Percentiles rank a stretch among this genome's conserved stretches.
Conservation (phyloP, 2,113 vertebrate species). For the Actenoides lindsayi region DNA sequence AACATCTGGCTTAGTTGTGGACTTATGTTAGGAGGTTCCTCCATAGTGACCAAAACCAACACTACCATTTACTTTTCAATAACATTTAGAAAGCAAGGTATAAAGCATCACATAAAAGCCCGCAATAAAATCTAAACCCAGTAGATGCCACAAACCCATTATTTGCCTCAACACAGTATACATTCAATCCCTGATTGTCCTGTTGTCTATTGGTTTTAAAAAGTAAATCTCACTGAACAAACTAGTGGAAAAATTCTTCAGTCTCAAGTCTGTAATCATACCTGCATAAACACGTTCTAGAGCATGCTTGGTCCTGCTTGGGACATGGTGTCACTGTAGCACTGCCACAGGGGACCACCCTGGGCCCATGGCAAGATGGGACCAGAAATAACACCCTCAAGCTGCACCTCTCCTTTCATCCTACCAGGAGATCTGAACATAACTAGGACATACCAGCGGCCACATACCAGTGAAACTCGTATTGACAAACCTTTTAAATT, state of each 20-base stretch:
- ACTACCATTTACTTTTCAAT: not conserved
- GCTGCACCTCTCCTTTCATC: not conserved
- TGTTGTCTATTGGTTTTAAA: not conserved
- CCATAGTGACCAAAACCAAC: not conserved
- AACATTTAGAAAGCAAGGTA: not conserved
- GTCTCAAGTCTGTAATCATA: not conserved
- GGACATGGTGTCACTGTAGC: not conserved
- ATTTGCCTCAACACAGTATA: not conserved
- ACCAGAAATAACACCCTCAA: not conserved
- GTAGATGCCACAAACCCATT: not conserved
- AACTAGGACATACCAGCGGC: not conserved
- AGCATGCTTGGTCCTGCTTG: not conserved
- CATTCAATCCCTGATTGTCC: fast-evolving
- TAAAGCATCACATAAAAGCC: not conserved
- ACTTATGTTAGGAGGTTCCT: not conserved
- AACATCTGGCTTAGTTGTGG: not conserved
- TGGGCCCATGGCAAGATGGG: not conserved
- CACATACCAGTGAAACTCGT: not conserved
- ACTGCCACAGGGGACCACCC: not conserved
- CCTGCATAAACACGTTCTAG: fast-evolving
- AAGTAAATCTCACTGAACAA: not conserved
- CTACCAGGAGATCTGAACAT: not conserved
- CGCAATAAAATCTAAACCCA: not conserved
- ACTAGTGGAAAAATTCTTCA: not conserved
- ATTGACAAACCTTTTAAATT: not conserved